phyloP scores from a whole-genome alignment of 2,113 vertebrate genomes.

The Scomber japonicus region DNA sequence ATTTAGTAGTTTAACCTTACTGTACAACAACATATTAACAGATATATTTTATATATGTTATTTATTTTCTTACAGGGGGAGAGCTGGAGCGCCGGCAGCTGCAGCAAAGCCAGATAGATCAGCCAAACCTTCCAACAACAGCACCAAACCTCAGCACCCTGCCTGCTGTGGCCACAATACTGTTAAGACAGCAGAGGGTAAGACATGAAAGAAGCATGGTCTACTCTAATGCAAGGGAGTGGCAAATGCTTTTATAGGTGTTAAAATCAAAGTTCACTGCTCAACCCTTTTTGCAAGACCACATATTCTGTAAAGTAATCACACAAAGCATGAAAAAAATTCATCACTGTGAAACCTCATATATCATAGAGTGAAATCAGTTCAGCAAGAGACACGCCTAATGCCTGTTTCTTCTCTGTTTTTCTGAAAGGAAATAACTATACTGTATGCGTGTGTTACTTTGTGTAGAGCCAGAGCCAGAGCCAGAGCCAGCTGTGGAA shows the following conservation, averaged over 20 bases:
- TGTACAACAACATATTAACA: not conserved
- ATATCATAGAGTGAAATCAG: not conserved
- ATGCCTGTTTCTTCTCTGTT: not conserved
- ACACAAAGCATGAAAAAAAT: no score
- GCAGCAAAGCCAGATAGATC: slow-evolving; percentile 15
- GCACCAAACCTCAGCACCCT: slow-evolving; percentile 9
- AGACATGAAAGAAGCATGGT: not conserved
- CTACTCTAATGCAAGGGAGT: not conserved
- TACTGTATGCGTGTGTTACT: not conserved
- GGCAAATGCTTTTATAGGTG: not conserved
- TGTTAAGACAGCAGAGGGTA: slow-evolving; percentile 40
- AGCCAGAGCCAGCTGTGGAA: slow-evolving; percentile 21
- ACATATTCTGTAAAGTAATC: no score
- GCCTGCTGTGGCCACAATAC: not conserved
- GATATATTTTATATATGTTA: not conserved
- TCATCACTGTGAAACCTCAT: not conserved
- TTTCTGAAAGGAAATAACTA: not conserved
- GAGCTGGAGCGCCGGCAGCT: slow-evolving; percentile 41
- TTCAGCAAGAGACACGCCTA: not conserved
- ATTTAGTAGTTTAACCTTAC: not conserved
- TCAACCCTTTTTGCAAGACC: no score
- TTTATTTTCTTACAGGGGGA: slow-evolving; percentile 71
- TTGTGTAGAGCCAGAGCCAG: not conserved
- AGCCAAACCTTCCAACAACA: slow-evolving; percentile 9
- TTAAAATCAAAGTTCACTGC: not conserved